A percentile compares a stretch with the other conserved stretches of the same genome.
phyloP scores from a whole-genome alignment of 2,888 invertebrate genomes.

The Ecliptopera silaceata region DNA sequence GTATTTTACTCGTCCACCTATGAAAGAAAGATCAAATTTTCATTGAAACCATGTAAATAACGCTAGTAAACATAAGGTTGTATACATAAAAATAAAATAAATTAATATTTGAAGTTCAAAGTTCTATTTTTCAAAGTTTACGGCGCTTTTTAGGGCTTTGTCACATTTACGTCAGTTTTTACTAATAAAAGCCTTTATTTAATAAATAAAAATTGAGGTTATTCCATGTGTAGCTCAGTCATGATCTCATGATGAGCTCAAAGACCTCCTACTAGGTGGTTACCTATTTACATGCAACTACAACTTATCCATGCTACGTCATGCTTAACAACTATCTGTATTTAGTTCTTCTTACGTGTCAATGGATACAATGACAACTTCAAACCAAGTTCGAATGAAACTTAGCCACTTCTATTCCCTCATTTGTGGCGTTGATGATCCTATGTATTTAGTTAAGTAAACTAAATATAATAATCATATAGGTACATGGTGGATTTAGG shows the following conservation, averaged over 20 bases:
- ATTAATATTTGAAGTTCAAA: slow-evolving; percentile 1
- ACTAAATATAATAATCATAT: too few relatives aligned
- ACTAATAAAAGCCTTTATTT: slow-evolving; percentile 11
- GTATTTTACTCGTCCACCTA: background rate
- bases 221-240: background rate
- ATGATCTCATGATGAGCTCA: slow-evolving; percentile 1
- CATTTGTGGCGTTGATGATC: too few relatives aligned
- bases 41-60: slow-evolving; percentile 5
- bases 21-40: background rate
- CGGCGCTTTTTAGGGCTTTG: background rate
- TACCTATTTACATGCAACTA: background rate
- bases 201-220: background rate
- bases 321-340: too few relatives aligned
- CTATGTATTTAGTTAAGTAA: too few relatives aligned
- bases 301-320: too few relatives aligned
- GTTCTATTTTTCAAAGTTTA: slow-evolving; percentile 3
- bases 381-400: too few relatives aligned
- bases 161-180: slow-evolving; percentile 5
- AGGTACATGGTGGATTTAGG: too few relatives aligned
- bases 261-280: background rate
- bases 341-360: too few relatives aligned
- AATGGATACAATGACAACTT: too few relatives aligned
- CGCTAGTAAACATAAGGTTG: background rate
- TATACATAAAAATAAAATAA: background rate
- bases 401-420: too few relatives aligned